Conservation (phyloP, 1,140 invertebrate genomes). For the Drosophila mauritiana region DNA sequence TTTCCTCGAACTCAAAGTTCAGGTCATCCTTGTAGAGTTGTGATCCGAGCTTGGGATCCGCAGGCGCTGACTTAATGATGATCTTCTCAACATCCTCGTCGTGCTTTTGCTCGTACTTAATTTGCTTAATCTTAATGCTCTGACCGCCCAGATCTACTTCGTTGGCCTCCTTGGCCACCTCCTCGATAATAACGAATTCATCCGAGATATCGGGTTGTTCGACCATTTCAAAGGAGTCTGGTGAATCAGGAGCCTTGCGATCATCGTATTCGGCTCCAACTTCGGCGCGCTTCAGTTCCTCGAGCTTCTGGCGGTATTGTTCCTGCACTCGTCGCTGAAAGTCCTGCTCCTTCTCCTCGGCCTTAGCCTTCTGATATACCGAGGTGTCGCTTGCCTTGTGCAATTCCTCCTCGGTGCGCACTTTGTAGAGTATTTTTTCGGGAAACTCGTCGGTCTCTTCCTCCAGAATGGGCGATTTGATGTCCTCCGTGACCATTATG, state of each 20-base stretch:
- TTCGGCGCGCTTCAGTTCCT: constrained; percentile 82
- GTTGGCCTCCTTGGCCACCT: constrained; percentile 92
- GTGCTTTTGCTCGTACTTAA: constrained; percentile 87
- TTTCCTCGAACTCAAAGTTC: constrained; percentile 91
- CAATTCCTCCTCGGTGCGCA: constrained; percentile 77
- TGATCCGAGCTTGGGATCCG: constrained; percentile 83
- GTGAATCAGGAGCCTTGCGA: constrained; percentile 90
- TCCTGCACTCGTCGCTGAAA: constrained; percentile 81
- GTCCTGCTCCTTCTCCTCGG: constrained; percentile 77
- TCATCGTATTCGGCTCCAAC: constrained; percentile 81
- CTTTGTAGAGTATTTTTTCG: constrained; percentile 77
- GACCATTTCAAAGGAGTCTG: constrained; percentile 95
- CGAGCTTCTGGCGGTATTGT: constrained; percentile 82
- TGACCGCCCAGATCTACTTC: constrained; percentile 92
- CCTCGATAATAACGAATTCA: constrained; percentile 94
- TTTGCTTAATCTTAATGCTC: constrained; percentile 88
- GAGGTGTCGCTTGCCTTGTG: constrained; percentile 69
- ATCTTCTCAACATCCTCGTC: constrained; percentile 91
- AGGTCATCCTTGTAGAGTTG: constrained; percentile 86
- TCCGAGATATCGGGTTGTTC: constrained; percentile 94
- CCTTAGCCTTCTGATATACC: constrained; percentile 59
- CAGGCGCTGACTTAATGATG: constrained; percentile 87
- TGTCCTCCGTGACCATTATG: constrained; percentile 89
- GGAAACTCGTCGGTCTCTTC: constrained; percentile 68
- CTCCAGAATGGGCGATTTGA: constrained; percentile 79